Evolutionary conservation across 2,113 vertebrate genomes (phyloP), one percentile per base, ranked within the genome.

Genomic region (Hoplias malabaricus): DNA sequence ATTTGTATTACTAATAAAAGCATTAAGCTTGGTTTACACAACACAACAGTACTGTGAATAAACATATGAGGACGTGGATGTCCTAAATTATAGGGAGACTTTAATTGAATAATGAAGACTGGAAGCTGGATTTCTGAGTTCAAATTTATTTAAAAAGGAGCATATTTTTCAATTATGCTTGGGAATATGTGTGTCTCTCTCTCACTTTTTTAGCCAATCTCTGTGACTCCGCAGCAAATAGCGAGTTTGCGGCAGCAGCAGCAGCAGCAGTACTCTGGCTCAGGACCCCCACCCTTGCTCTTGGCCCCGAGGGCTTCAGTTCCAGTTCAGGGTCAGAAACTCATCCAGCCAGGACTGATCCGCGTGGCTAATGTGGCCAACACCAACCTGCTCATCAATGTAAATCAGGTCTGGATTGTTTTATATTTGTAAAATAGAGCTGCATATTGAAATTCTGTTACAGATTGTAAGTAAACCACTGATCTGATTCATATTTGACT

Each of bases 161-260:
- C n/a, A n/a, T n/a, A 13, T 46, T 48, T 48, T 16, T 46, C 46
- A 48, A 12, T 6, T 48, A 19, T 48, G 16, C 5, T 9, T n/a
- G 46, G 19, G 5, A 19, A 19, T 23, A 6, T 21, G n/a, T 10
- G 5, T 53, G 19, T 53, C n/a, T 25, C 2, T 42, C 8, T 42
- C 2, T 11, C n/a, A 38, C 69, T 7, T 1, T 8, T 40, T 48
- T 1, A 95, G 89, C 90, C 93, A 88, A 85, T 93, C 75, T 94
- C 93, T 81, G 88, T 95, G 42, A 94, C 91, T 89, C 85, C 91
- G 80, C 94, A 96, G 93, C 96, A 98, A 92, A 95, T 98, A 86
- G 96, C 97, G 88, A 93, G 89, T 78, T 93, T 96, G 80, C 91
- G 94, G 75, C 96, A 96, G 88, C 96, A 96, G 85, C 95, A n/a